A percentile compares a stretch with the other conserved stretches of the same genome.
Conservation (phyloP, 2,113 vertebrate species). For the Oplegnathus fasciatus region DNA sequence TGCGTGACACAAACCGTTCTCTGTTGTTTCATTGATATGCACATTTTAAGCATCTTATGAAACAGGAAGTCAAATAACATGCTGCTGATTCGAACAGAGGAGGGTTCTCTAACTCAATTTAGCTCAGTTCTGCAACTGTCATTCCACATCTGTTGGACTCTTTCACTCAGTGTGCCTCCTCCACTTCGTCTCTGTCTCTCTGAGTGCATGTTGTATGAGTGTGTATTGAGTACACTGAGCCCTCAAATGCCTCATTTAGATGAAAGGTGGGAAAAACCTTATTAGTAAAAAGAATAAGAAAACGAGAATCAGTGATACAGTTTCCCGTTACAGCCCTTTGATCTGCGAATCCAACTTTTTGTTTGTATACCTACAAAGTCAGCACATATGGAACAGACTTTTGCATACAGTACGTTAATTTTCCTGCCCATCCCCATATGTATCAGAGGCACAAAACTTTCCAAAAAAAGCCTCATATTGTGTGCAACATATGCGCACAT, state of each 20-base stretch:
- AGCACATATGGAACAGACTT: not conserved
- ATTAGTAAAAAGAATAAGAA: not conserved
- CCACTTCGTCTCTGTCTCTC: constrained; percentile 3
- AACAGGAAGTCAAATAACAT: constrained; percentile 10
- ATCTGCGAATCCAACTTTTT: not conserved
- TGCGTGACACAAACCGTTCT: not conserved
- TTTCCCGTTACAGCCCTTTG: not conserved
- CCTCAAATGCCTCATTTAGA: not conserved
- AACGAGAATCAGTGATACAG: not conserved
- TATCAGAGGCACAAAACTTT: constrained; percentile 24
- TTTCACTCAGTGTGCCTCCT: constrained; percentile 12
- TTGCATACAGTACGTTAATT: not conserved
- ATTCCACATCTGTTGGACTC: constrained; percentile 29
- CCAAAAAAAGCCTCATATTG: constrained; percentile 19
- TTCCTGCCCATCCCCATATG: not conserved
- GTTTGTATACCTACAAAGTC: not conserved
- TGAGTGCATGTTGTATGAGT: not conserved
- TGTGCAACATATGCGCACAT: constrained; percentile 50
- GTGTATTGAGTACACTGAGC: not conserved
- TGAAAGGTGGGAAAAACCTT: not conserved
- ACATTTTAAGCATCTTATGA: constrained; percentile 27
- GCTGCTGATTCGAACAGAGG: not conserved
- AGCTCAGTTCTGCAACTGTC: constrained; percentile 42
- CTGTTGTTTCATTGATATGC: constrained; percentile 4
- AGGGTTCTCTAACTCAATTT: constrained; percentile 30